Conservation (phyloP, 2,113 vertebrate species). For the Equus quagga region DNA sequence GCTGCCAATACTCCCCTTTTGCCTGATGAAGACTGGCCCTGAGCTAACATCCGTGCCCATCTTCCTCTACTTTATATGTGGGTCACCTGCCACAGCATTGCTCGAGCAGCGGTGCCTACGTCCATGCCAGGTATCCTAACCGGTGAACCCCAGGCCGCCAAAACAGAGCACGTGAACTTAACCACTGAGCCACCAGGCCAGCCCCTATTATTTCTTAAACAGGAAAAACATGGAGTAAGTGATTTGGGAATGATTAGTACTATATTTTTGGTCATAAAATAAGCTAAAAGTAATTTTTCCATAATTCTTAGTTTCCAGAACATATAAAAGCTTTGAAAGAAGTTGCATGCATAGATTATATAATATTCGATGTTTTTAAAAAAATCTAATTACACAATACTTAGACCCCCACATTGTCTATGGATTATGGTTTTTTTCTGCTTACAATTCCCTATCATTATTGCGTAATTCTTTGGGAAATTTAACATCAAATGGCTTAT, state of each 20-base stretch:
- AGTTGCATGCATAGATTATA: neutral
- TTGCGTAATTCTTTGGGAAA: neutral
- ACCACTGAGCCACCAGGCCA: no score
- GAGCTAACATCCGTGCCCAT: no score
- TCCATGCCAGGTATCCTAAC: no score
- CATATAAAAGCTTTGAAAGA: neutral
- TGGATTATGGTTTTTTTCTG: neutral
- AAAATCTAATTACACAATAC: neutral
- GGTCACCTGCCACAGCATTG: no score
- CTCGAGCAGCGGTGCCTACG: no score
- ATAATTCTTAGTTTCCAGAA: neutral
- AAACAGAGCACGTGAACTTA: no score
- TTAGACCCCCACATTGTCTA: neutral
- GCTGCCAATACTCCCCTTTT: no score
- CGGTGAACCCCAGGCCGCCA: no score
- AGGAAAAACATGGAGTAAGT: neutral
- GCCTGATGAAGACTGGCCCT: no score
- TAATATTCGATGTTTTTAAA: neutral
- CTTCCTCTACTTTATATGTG: no score
- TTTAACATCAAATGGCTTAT: neutral
- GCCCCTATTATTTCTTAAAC: neutral
- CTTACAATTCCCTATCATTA: neutral
- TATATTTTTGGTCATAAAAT: neutral
- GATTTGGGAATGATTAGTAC: neutral
- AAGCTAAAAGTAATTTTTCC: neutral